Conservation (phyloP, 2,113 vertebrate species). For the Entomyzon cyanotis region DNA sequence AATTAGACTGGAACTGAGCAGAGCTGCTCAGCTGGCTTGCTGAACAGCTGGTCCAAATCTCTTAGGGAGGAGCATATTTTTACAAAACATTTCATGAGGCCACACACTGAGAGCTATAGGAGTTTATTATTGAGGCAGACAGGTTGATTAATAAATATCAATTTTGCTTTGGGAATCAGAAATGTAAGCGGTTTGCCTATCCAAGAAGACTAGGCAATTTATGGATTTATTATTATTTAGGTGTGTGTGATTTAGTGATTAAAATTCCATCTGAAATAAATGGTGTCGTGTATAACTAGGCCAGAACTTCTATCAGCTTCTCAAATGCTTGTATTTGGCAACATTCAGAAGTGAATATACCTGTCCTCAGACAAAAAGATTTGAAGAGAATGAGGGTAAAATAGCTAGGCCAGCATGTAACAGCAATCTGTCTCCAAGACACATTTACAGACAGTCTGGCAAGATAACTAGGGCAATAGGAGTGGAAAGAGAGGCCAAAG, state of each 20-base stretch:
- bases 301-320: neutral
- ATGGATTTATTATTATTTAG: neutral
- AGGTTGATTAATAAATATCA: conserved; percentile 53
- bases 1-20: conserved; percentile 44
- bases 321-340: neutral
- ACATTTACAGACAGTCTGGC: conserved; percentile 11
- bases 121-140: conserved; percentile 30
- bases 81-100: conserved; percentile 41
- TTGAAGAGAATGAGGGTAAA: conserved; percentile 8
- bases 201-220: neutral
- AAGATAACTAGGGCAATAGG: conserved; percentile 3
- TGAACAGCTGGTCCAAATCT: conserved; percentile 39
- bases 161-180: conserved; percentile 31
- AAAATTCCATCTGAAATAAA: neutral
- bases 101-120: neutral
- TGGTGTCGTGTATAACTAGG: neutral
- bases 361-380: neutral
- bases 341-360: neutral
- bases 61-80: conserved; percentile 45
- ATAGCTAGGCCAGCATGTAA: neutral
- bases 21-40: conserved; percentile 26
- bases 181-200: neutral
- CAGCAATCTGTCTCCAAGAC: conserved; percentile 6
- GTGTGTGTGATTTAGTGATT: neutral
- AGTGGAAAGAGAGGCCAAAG: neutral